phyloP scores from a whole-genome alignment of 2,797 vertebrate species.

The Uromys caudimaculatus region DNA sequence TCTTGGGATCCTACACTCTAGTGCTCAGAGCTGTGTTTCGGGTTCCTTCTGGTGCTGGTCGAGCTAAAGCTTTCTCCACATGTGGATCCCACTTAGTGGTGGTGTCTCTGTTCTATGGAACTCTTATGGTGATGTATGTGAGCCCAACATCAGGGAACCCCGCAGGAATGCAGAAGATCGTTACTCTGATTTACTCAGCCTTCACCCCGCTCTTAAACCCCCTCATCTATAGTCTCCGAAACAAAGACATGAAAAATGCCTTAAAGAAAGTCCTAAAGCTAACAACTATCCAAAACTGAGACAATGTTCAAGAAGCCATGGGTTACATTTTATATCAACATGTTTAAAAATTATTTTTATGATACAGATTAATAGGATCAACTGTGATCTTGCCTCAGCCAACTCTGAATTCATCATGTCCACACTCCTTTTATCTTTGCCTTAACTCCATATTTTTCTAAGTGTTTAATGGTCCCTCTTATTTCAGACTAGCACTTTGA shows the following conservation, averaged over 20 bases:
- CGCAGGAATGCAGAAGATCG: constrained; percentile 65
- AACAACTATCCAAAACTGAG: constrained; percentile 50
- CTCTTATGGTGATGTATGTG: constrained; percentile 77
- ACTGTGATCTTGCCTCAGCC: not conserved
- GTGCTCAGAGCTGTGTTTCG: constrained; percentile 72
- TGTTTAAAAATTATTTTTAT: not conserved
- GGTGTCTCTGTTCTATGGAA: constrained; percentile 79
- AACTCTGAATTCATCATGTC: not conserved
- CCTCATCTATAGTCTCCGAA: constrained; percentile 76
- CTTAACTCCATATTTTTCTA: not conserved
- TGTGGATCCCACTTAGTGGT: constrained; percentile 77
- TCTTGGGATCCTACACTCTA: constrained; percentile 75
- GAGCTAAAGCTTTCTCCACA: constrained; percentile 80
- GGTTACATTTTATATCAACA: not conserved
- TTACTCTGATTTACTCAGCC: constrained; percentile 73
- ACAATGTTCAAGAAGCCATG: not conserved
- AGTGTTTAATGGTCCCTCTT: not conserved
- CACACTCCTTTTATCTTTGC: not conserved
- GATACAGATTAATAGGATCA: not conserved
- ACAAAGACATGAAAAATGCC: constrained; percentile 77
- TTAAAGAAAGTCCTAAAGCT: constrained; percentile 69
- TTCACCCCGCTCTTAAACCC: constrained; percentile 77
- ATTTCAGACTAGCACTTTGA: not conserved
- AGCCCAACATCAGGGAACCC: constrained; percentile 69
- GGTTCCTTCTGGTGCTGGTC: constrained; percentile 65